Percentiles rank a stretch among this genome's conserved stretches.
phyloP scores from a whole-genome alignment of 2,797 vertebrate species.

The Chiropotes sagulatus region DNA sequence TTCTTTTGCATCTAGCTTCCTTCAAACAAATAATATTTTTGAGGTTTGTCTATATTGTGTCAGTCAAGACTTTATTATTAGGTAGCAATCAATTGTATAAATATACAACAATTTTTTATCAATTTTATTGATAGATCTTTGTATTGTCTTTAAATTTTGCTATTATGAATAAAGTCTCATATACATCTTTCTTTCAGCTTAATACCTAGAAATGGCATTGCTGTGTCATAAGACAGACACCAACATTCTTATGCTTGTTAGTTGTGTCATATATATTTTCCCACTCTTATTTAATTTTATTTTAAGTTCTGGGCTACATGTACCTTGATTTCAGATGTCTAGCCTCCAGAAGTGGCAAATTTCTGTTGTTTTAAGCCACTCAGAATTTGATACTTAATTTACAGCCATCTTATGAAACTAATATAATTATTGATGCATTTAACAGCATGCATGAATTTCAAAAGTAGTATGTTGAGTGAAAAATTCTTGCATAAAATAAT shows the following conservation, averaged over 20 bases:
- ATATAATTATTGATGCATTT: background rate
- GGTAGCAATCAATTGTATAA: background rate
- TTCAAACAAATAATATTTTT: background rate
- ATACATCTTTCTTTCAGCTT: background rate
- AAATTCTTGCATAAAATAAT: background rate
- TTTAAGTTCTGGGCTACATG: background rate
- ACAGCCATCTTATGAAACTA: background rate
- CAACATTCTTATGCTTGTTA: background rate
- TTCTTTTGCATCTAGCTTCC: background rate
- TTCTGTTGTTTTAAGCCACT: background rate
- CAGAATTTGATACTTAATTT: background rate
- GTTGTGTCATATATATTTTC: background rate
- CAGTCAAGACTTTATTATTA: background rate
- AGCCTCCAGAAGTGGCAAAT: background rate
- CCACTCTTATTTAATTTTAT: background rate
- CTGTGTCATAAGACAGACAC: background rate
- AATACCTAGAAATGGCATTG: slow-evolving; percentile 1
- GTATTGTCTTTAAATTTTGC: background rate
- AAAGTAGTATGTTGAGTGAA: background rate
- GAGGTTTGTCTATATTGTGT: background rate
- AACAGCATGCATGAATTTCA: background rate
- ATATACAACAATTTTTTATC: background rate
- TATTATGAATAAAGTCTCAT: background rate
- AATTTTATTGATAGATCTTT: background rate
- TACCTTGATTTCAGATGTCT: background rate